Base-by-base conservation (phyloP, 2,113 vertebrate species). In the Sminthopsis crassicaudata region DNA sequence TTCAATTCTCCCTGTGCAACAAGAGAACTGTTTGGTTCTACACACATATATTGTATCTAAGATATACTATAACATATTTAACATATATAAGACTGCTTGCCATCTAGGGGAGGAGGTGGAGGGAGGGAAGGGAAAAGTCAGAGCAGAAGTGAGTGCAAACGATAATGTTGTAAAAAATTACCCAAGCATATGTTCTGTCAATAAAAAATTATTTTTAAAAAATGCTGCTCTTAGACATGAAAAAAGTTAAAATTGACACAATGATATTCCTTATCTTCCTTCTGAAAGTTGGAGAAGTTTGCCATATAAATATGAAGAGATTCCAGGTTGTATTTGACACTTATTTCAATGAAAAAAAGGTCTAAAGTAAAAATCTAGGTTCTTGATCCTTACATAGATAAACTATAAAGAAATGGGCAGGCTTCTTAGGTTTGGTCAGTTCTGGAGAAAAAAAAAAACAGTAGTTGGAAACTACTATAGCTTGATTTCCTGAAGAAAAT, bases 401-500 rank as follows among this genome's bases (percentile, higher is more conserved):
- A 88, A 46, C 89, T 46, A 51, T 84, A 89, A 25, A n/a, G 24
- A 92, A 27, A 94, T 53, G 50, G 36, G 48, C n/a, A 42, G n/a
- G 8, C 51, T 92, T 46, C 92, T 92, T 93, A 89, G 55, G 48
- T 53, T 91, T 51, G n/a, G 91, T 90, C 60, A 92, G 89, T 90
- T 94, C 48, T n/a, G 36, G 67, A 91, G 51, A 91, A 95, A 84
- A 84, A 94, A 91, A 22, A 84, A 94, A 91, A 22, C 25, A 93
- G 60, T 53, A 91, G 48, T 50, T 90, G 57, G 23, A 93, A 94
- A 84, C 50, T 91, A 46, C 2, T 89, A 1, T 53, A 50, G 91
- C 30, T 46, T 92, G 94, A 96, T 94, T 12, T 89, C 90, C 67
- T 95, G 50, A 51, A 84, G 46, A 54, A 46, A 94, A 95, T 91